Percentiles rank a stretch among this genome's conserved stretches.
Conservation (phyloP, 2,797 vertebrate species). For the Sebastiscus tertius region DNA sequence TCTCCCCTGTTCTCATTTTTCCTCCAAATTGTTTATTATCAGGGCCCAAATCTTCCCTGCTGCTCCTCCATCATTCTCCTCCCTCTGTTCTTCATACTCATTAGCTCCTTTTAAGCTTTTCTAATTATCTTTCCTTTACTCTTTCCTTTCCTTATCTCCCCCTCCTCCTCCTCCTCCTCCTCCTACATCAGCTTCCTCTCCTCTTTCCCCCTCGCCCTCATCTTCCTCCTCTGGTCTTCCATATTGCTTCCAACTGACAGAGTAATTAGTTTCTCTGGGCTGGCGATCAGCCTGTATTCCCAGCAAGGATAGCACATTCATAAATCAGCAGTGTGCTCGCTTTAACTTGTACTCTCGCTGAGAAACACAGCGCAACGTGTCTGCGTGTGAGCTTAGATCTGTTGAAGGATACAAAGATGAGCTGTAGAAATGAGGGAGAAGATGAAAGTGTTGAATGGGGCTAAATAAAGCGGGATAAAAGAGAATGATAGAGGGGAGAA, state of each 20-base stretch:
- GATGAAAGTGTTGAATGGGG: neutral
- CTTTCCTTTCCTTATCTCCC: conserved; percentile 12
- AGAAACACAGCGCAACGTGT: neutral
- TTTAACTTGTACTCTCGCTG: neutral
- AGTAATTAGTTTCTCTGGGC: conserved; percentile 57
- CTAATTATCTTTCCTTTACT: conserved; percentile 23
- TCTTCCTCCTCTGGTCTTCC: conserved; percentile 4
- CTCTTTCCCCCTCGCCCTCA: neutral
- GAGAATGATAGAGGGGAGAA: neutral
- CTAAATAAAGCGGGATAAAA: neutral
- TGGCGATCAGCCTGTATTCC: conserved; percentile 13
- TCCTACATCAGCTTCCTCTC: neutral
- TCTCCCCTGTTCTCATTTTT: conserved; percentile 1
- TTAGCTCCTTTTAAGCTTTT: conserved; percentile 13
- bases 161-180: neutral
- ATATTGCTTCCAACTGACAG: conserved; percentile 40
- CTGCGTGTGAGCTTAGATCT: neutral
- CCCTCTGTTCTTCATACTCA: conserved; percentile 21
- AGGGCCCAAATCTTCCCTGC: neutral
- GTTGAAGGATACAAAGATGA: neutral
- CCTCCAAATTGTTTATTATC: conserved; percentile 35
- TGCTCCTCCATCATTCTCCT: conserved; percentile 12
- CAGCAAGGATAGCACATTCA: conserved; percentile 35
- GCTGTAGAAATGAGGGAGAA: neutral
- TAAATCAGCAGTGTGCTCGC: conserved; percentile 32